Percentiles rank a stretch among this genome's conserved stretches.
These are phyloP conservation scores for Etheostoma nigrum DNA, from an alignment of 2,797 vertebrate species.

Conservation along the genomic window DNA sequence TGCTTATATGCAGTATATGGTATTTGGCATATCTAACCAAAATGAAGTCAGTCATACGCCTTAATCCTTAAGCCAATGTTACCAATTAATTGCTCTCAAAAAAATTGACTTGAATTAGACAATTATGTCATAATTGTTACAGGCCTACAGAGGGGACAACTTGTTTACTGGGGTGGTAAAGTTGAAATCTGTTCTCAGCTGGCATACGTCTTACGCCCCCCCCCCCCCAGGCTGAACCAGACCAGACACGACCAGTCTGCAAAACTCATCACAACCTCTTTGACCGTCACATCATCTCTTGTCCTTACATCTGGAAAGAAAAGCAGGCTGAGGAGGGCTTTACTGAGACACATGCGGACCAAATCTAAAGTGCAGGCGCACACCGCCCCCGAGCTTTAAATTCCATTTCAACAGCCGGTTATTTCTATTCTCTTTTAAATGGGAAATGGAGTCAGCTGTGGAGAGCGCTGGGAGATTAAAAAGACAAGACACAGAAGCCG, in stretches of 20 bases:
- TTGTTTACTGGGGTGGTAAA: neutral
- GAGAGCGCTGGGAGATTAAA: slow-evolving; percentile 25
- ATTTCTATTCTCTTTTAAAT: slow-evolving; percentile 2
- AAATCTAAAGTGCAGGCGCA: slow-evolving; percentile 10
- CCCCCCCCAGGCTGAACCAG: slow-evolving; percentile 38
- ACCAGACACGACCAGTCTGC: slow-evolving; percentile 52
- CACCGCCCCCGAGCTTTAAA: slow-evolving; percentile 13
- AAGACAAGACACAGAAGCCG: slow-evolving; percentile 40
- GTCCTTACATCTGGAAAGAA: slow-evolving; percentile 43
- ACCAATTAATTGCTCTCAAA: too few species aligned
- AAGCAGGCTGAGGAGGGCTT: slow-evolving; percentile 57
- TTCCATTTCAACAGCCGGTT: slow-evolving; percentile 11
- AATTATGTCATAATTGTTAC: too few species aligned
- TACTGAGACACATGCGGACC: slow-evolving; percentile 36
- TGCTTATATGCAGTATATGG: too few species aligned
- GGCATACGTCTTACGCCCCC: slow-evolving; percentile 17
- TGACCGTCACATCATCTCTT: slow-evolving; percentile 44
- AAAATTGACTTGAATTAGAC: too few species aligned
- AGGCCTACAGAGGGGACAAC: too few species aligned
- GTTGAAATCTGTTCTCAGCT: slow-evolving; percentile 21
- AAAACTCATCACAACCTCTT: slow-evolving; percentile 51
- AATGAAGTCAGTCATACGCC: too few species aligned
- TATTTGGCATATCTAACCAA: too few species aligned
- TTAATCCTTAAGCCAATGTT: too few species aligned
- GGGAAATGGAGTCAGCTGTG: slow-evolving; percentile 25